A percentile compares a stretch with the other conserved stretches of the same genome.
Evolutionary conservation across 2,797 vertebrate species (phyloP).

Genomic region (Manis crassicaudata): DNA sequence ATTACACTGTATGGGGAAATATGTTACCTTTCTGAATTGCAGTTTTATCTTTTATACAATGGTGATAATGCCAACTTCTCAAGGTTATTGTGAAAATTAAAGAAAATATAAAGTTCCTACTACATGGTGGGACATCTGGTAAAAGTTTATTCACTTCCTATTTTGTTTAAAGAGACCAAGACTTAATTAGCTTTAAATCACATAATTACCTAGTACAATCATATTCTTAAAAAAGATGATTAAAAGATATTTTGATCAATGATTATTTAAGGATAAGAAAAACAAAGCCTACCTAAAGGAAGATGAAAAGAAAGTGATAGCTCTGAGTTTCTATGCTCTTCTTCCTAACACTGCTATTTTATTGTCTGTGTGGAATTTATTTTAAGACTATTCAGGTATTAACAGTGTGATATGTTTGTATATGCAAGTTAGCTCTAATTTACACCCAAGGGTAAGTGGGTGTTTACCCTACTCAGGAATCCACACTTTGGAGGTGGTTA

Average conservation of each 20-base stretch:
- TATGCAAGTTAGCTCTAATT: constrained; percentile 54
- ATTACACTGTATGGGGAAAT: background rate
- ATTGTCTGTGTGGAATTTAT: background rate
- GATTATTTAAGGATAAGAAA: background rate
- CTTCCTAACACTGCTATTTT: background rate
- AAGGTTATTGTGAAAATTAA: background rate
- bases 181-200: background rate
- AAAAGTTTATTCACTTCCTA: background rate
- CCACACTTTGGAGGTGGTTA: constrained; percentile 50
- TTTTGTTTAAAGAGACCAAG: background rate
- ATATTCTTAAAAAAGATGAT: background rate
- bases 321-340: constrained; percentile 3
- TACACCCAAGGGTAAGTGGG: constrained; percentile 24
- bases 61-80: background rate
- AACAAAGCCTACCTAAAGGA: background rate
- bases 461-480: constrained; percentile 46
- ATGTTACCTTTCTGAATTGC: background rate
- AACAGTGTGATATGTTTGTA: constrained; percentile 37
- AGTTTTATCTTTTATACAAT: background rate
- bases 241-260: background rate
- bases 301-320: background rate
- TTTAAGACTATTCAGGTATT: constrained; percentile 33
- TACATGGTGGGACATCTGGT: background rate
- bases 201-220: background rate
- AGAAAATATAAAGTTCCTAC: background rate